Evolutionary conservation across 2,113 vertebrate species (phyloP).

Genomic region (Eira barbara): DNA sequence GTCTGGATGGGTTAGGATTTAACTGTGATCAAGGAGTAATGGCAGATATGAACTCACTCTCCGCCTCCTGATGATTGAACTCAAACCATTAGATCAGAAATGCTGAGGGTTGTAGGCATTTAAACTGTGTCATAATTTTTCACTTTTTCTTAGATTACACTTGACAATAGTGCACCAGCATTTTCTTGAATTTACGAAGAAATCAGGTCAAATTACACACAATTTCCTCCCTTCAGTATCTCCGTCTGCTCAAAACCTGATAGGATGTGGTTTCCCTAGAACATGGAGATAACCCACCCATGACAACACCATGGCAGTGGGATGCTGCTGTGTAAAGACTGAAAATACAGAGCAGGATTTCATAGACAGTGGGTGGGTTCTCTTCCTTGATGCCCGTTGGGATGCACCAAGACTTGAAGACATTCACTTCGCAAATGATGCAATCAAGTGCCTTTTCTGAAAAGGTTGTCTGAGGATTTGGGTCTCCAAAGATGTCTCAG

Average conservation of each 20-base stretch:
- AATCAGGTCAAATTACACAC: background rate
- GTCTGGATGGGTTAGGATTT: background rate
- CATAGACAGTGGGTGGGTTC: background rate
- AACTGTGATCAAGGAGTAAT: background rate
- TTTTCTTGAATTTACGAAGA: background rate
- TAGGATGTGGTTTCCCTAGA: background rate
- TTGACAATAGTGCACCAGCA: background rate
- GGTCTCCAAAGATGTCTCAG: background rate
- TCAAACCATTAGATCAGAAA: background rate
- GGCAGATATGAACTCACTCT: background rate
- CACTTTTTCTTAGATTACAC: constrained; percentile 9
- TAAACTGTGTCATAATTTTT: background rate
- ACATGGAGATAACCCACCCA: background rate
- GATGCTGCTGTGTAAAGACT: background rate
- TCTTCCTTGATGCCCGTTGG: background rate
- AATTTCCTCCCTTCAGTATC: background rate
- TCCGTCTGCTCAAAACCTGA: background rate
- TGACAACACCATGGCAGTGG: background rate
- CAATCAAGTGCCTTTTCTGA: background rate
- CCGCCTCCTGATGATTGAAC: background rate
- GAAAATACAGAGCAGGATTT: background rate
- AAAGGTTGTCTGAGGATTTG: background rate
- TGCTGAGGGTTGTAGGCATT: background rate
- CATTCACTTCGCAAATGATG: background rate
- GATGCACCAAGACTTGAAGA: background rate